These are phyloP conservation scores for Coryphaenoides rupestris DNA, from an alignment of 2,113 vertebrate species.

Conservation along the genomic window DNA sequence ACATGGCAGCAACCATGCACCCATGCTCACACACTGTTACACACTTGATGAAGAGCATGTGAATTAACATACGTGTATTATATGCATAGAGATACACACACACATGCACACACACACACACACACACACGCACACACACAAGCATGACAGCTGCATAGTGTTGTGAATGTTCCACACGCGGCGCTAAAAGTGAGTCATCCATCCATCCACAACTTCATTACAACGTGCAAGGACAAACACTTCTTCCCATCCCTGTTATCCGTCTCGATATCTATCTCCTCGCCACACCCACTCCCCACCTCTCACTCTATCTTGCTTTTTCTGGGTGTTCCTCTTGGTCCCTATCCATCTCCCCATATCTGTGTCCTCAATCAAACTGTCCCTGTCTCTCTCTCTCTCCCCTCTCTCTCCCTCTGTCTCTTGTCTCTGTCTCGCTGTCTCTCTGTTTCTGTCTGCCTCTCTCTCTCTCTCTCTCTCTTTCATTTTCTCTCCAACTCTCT, in stretches of 20 bases:
- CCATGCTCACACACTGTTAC: neutral
- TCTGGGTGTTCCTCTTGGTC: neutral
- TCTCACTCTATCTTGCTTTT: neutral
- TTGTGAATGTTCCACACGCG: constrained; percentile 56
- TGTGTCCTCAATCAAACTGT: constrained; percentile 36
- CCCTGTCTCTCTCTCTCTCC: constrained; percentile 25
- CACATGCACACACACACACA: neutral
- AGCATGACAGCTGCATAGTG: constrained; percentile 37
- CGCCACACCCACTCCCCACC: constrained; percentile 32
- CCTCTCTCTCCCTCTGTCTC: constrained; percentile 2
- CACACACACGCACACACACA: constrained; percentile 22
- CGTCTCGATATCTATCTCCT: constrained; percentile 31
- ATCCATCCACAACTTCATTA: constrained; percentile 72
- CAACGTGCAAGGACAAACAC: constrained; percentile 71
- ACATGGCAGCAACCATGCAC: neutral
- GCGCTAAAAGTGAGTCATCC: constrained; percentile 69
- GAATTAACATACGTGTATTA: constrained; percentile 17
- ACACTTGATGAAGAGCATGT: neutral
- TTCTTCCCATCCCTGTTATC: constrained; percentile 33
- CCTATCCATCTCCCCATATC: constrained; percentile 19
- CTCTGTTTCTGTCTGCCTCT: neutral
- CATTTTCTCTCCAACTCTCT: no score
- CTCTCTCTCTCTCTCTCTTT: no score
- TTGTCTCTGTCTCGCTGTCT: neutral
- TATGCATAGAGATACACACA: neutral